Evolutionary conservation across 2,797 vertebrate species (phyloP).

Genomic region (Cirrhinus mrigala): DNA sequence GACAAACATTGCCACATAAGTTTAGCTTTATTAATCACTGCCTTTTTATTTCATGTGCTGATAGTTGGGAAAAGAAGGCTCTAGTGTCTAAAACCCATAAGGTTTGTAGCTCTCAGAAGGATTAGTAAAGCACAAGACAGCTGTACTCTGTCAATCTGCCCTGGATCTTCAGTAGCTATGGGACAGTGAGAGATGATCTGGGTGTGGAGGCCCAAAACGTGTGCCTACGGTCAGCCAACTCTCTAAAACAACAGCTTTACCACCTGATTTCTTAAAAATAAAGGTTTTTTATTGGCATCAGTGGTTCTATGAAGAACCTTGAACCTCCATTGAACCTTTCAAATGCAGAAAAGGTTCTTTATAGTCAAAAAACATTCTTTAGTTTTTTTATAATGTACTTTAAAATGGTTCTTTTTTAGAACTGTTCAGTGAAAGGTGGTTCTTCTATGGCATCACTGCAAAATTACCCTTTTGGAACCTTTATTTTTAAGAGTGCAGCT

Average conservation of each 20-base stretch:
- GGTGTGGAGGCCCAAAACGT: slow-evolving; percentile 61
- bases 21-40: not conserved
- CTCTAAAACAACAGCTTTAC: slow-evolving; percentile 48
- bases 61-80: not conserved
- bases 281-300: too few species aligned
- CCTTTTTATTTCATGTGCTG: not conserved
- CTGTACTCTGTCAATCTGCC: slow-evolving; percentile 81
- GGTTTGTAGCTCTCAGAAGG: slow-evolving; percentile 68
- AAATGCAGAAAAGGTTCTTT: too few species aligned
- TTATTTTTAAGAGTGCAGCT: not conserved
- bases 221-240: slow-evolving; percentile 41
- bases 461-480: too few species aligned
- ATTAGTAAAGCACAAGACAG: slow-evolving; percentile 68
- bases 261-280: slow-evolving; percentile 9
- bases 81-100: slow-evolving; percentile 63
- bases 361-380: too few species aligned
- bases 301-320: too few species aligned
- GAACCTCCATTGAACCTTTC: too few species aligned
- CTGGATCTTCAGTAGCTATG: slow-evolving; percentile 72
- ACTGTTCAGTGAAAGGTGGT: too few species aligned
- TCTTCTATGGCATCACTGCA: too few species aligned
- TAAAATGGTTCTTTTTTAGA: too few species aligned
- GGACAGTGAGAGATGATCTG: slow-evolving; percentile 68
- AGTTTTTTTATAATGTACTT: too few species aligned
- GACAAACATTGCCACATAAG: not conserved